These are phyloP conservation scores for Habropoda laboriosa DNA, from an alignment of 1,140 invertebrate genomes.

Conservation along the genomic window DNA sequence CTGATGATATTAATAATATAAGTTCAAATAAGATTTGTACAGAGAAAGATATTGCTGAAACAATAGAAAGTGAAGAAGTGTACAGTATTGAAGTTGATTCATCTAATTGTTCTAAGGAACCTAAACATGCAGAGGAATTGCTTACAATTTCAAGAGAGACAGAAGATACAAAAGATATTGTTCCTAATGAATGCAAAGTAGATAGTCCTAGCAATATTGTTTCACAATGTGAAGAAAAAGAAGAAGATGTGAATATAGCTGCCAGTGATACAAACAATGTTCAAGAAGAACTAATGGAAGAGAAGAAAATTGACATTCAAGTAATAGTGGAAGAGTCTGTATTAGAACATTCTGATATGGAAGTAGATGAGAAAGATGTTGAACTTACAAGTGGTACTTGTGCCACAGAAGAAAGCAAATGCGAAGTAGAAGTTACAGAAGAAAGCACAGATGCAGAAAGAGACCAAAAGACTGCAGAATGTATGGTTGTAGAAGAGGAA, in stretches of 20 bases:
- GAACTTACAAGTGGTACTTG: not conserved
- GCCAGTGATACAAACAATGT: not conserved
- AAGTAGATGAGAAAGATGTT: not conserved
- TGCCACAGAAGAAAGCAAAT: not conserved
- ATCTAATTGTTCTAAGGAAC: not conserved
- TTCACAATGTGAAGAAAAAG: not conserved
- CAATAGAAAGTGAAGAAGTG: not conserved
- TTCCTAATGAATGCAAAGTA: not conserved
- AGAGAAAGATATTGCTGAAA: not conserved
- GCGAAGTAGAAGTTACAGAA: not conserved
- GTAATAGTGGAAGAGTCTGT: not conserved
- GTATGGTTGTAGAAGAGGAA: not conserved
- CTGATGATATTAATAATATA: not conserved
- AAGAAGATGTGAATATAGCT: not conserved
- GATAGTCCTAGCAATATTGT: not conserved
- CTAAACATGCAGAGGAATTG: not conserved
- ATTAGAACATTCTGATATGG: not conserved
- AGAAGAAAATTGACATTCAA: constrained; percentile 3
- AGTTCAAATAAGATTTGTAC: not conserved
- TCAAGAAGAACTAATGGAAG: not conserved
- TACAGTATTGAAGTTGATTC: not conserved
- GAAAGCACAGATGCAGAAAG: not conserved
- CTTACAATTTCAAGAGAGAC: not conserved
- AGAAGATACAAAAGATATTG: too few relatives aligned
- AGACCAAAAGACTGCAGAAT: not conserved